These are phyloP conservation scores for Drosophila sucinea DNA, from an alignment of 1,140 invertebrate genomes.

Conservation along the genomic window DNA sequence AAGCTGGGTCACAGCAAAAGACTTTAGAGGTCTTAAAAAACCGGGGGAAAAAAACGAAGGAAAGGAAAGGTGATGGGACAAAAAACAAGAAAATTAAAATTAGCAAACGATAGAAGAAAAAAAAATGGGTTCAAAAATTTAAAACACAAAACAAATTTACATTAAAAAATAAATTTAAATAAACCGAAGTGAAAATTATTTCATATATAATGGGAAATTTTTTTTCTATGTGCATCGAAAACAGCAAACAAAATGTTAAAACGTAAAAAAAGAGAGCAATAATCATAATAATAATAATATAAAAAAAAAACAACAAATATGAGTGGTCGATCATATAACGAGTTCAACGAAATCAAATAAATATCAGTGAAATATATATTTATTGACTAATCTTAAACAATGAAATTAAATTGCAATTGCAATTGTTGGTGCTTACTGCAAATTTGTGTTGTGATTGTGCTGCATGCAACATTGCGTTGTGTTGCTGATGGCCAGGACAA, in stretches of 20 bases:
- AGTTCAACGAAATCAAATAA: conserved; percentile 19
- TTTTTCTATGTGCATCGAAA: no score
- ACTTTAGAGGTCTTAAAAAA: conserved; percentile 12
- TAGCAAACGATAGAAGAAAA: background rate
- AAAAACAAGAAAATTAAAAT: conserved; percentile 14
- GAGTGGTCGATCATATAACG: conserved; percentile 36
- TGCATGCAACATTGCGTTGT: conserved; percentile 21
- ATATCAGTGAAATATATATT: conserved; percentile 36
- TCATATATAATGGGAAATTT: background rate
- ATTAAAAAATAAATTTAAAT: background rate
- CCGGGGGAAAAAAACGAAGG: background rate
- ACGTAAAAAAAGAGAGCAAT: conserved; percentile 35
- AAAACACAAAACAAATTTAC: background rate
- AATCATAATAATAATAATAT: background rate
- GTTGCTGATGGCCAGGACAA: conserved; percentile 38
- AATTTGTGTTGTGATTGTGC: conserved; percentile 45
- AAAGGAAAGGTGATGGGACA: background rate
- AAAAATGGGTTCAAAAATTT: background rate
- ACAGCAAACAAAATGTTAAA: conserved; percentile 38
- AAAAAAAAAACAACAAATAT: conserved; percentile 23
- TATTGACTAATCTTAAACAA: conserved; percentile 39
- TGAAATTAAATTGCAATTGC: conserved; percentile 51
- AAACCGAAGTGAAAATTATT: background rate
- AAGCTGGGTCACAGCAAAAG: conserved; percentile 30
- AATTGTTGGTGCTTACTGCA: conserved; percentile 9